phyloP scores from a whole-genome alignment of 2,888 invertebrate species.

The Conistra vaccinii region DNA sequence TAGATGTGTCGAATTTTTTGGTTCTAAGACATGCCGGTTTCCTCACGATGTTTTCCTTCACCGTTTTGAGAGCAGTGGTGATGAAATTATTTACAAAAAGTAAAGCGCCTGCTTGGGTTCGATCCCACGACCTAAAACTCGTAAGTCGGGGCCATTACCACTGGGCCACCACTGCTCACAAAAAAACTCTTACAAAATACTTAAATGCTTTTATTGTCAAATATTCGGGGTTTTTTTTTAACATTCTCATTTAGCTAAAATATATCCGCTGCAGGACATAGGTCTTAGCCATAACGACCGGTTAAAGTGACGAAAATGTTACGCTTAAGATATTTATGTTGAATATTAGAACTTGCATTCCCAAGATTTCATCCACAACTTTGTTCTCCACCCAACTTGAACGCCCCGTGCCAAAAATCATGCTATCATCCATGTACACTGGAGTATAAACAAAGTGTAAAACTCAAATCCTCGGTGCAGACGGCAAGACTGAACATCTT shows the following conservation, averaged over 20 bases:
- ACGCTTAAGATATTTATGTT: background rate
- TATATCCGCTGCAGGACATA: background rate
- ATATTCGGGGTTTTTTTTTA: background rate
- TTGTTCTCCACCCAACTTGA: constrained; percentile 11
- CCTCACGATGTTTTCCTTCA: too few relatives aligned
- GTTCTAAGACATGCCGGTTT: too few relatives aligned
- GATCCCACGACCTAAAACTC: too few relatives aligned
- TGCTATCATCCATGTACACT: constrained; percentile 61
- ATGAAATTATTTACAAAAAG: too few relatives aligned
- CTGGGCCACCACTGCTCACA: too few relatives aligned
- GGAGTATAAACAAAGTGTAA: constrained; percentile 71
- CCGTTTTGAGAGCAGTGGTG: too few relatives aligned
- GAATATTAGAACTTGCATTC: background rate
- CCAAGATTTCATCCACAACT: background rate
- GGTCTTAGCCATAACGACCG: background rate
- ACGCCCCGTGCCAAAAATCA: constrained; percentile 49
- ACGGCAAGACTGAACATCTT: constrained; percentile 84
- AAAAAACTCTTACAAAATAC: too few relatives aligned
- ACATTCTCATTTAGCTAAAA: background rate
- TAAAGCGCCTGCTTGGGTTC: too few relatives aligned
- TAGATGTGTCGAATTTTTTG: too few relatives aligned
- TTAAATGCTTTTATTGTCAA: background rate
- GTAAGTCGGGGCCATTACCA: too few relatives aligned
- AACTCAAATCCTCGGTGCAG: constrained; percentile 80
- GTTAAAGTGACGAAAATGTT: background rate